A percentile compares a stretch with the other conserved stretches of the same genome.
Conservation (phyloP, 2,888 invertebrate species). For the Euzophera pinguis region DNA sequence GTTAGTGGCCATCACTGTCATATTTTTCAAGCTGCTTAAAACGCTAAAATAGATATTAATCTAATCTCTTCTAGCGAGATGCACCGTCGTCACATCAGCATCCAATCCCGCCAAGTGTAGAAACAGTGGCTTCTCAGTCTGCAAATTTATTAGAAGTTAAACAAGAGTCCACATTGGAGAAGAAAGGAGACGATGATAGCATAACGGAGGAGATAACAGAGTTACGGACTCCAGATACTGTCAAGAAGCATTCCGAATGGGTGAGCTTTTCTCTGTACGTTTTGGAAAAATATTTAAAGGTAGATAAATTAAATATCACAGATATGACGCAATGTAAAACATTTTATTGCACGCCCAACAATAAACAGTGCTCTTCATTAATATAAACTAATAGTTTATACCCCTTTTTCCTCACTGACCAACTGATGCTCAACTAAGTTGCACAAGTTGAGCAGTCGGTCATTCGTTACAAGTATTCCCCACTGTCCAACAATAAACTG, state of each 20-base stretch:
- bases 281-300: neutral
- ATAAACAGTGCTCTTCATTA: no score
- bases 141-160: slow-evolving; percentile 20
- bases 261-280: slow-evolving; percentile 26
- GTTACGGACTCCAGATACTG: slow-evolving; percentile 39
- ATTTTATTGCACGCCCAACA: no score
- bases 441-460: no score
- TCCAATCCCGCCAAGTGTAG: slow-evolving; percentile 35
- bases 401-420: no score
- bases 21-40: no score
- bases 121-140: slow-evolving; percentile 24
- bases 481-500: no score
- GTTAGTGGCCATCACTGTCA: no score
- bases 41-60: neutral
- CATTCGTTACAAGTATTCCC: no score
- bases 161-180: slow-evolving; percentile 22
- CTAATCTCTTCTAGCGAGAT: neutral
- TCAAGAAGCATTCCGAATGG: slow-evolving; percentile 51
- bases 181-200: slow-evolving; percentile 44
- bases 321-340: no score
- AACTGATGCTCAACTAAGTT: no score
- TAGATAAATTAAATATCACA: no score
- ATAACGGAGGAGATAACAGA: slow-evolving; percentile 55
- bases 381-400: no score
- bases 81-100: slow-evolving; percentile 25